A percentile compares a stretch with the other conserved stretches of the same genome.
phyloP scores from a whole-genome alignment of 2,113 vertebrate genomes.

The Dipodomys spectabilis region DNA sequence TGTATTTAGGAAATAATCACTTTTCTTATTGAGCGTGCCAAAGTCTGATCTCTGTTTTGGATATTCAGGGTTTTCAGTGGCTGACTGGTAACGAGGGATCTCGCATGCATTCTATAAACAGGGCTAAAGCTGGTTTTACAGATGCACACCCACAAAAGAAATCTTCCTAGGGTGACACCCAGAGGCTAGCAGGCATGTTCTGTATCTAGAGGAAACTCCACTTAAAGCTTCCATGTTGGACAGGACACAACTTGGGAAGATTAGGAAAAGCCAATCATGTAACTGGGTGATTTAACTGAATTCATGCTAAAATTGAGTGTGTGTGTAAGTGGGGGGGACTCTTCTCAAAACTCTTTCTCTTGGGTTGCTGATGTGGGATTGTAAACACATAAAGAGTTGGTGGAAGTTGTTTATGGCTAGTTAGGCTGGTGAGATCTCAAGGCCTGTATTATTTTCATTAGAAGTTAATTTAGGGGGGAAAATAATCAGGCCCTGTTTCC shows the following conservation, averaged over 20 bases:
- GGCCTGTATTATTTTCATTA: conserved; percentile 12
- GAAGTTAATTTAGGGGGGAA: neutral
- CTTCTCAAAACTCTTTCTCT: neutral
- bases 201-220: neutral
- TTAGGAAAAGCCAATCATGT: neutral
- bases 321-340: neutral
- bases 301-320: neutral
- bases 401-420: neutral
- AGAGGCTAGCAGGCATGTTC: neutral
- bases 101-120: neutral
- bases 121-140: neutral
- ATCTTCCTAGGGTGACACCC: conserved; percentile 29
- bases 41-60: neutral
- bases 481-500: too few species aligned
- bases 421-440: neutral
- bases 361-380: neutral
- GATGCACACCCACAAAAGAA: neutral
- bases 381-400: neutral
- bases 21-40: conserved; percentile 8
- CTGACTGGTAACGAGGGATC: neutral
- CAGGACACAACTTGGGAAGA: too few species aligned
- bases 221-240: neutral
- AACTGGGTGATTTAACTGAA: neutral
- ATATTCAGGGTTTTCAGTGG: neutral
- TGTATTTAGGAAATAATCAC: conserved; percentile 60